Evolutionary conservation across 1,140 invertebrate species (phyloP).

Genomic region (Drosophila subobscura): DNA sequence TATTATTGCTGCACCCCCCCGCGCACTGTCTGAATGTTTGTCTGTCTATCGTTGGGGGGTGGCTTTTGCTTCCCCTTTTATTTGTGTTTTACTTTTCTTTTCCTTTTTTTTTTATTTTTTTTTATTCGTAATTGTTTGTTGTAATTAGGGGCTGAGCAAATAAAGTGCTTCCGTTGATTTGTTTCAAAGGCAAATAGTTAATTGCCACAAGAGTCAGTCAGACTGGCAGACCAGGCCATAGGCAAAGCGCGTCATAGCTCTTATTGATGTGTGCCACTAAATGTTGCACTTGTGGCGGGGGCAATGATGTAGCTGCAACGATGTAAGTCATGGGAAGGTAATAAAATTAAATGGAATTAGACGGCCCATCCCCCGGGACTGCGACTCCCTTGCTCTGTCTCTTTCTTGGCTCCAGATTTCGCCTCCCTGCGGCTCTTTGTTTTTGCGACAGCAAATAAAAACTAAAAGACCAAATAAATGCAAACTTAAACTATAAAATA

Average conservation of each 20-base stretch:
- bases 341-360: constrained; percentile 22
- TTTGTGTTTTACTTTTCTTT: constrained; percentile 22
- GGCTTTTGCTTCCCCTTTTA: constrained; percentile 22
- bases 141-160: constrained; percentile 79
- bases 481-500: constrained; percentile 83
- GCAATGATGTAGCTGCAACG: neutral
- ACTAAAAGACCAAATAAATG: constrained; percentile 83
- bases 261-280: constrained; percentile 29
- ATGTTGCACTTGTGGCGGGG: constrained; percentile 37
- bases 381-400: constrained; percentile 8
- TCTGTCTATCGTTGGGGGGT: constrained; percentile 37
- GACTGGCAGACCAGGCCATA: constrained; percentile 35
- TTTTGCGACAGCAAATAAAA: constrained; percentile 66
- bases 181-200: constrained; percentile 80
- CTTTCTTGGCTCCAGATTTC: neutral
- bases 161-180: constrained; percentile 81
- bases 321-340: constrained; percentile 7
- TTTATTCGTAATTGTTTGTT: constrained; percentile 70
- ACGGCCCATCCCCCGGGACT: neutral
- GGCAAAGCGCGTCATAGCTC: too few relatives aligned
- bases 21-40: constrained; percentile 14
- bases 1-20: constrained; percentile 18
- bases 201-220: constrained; percentile 66
- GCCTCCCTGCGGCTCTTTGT: constrained; percentile 30
- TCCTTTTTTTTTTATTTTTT: constrained; percentile 16